These are phyloP conservation scores for Melanotaenia boesemani DNA, from an alignment of 2,797 vertebrate species.

Conservation along the genomic window DNA sequence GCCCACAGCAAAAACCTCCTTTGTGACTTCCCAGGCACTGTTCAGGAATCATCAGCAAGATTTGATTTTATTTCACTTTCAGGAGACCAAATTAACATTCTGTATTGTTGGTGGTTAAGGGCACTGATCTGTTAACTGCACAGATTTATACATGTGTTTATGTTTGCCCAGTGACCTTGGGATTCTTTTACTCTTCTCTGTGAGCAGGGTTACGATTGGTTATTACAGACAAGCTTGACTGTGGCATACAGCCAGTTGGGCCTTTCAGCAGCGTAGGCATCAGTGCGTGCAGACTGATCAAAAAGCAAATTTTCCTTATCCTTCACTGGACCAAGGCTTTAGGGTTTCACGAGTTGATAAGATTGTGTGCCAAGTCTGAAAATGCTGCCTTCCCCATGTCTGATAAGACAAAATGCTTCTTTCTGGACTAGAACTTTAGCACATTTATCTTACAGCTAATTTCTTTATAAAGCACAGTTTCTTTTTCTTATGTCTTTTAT, in stretches of 20 bases:
- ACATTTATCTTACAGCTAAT: neutral
- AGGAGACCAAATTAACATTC: slow-evolving; percentile 19
- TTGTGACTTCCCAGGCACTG: slow-evolving; percentile 32
- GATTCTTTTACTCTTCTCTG: slow-evolving; percentile 59
- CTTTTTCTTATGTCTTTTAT: neutral
- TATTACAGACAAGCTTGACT: slow-evolving; percentile 74
- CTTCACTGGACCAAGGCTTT: slow-evolving; percentile 59
- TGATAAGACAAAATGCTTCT: slow-evolving; percentile 55
- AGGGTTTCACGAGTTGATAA: slow-evolving; percentile 73
- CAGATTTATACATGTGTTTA: slow-evolving; percentile 49
- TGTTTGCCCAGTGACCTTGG: slow-evolving; percentile 48
- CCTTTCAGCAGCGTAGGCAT: slow-evolving; percentile 30
- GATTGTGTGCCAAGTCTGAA: slow-evolving; percentile 59
- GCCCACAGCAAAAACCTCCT: slow-evolving; percentile 32
- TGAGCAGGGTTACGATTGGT: slow-evolving; percentile 65
- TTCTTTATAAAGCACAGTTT: neutral
- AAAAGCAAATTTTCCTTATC: slow-evolving; percentile 67
- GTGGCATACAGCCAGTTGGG: slow-evolving; percentile 51
- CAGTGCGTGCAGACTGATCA: slow-evolving; percentile 58
- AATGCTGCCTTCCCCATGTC: slow-evolving; percentile 38
- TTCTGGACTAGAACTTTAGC: slow-evolving; percentile 26
- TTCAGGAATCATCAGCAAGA: slow-evolving; percentile 24
- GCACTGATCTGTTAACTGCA: slow-evolving; percentile 31
- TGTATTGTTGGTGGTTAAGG: slow-evolving; percentile 26
- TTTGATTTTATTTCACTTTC: slow-evolving; percentile 32